Evolutionary conservation across 2,888 invertebrate genomes (phyloP).

Genomic region (Epistrophe eligans): DNA sequence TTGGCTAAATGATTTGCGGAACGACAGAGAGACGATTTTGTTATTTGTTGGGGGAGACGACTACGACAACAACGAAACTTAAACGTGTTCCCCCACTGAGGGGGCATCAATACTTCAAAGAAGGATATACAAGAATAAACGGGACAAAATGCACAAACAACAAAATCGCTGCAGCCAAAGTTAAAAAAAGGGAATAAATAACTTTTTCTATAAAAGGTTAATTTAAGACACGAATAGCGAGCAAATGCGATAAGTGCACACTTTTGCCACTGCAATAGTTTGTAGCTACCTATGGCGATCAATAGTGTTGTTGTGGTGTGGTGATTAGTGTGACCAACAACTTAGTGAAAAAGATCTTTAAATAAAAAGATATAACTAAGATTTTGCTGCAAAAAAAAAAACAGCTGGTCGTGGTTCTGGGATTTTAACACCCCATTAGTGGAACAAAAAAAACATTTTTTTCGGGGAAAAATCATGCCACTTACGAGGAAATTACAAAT

Average conservation of each 20-base stretch:
- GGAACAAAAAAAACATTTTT: too few relatives aligned
- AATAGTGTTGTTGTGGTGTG: conserved; percentile 1
- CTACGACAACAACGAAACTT: conserved; percentile 22
- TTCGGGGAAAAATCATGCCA: too few relatives aligned
- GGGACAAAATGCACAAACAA: conserved; percentile 14
- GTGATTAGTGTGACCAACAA: conserved; percentile 34
- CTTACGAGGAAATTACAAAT: too few relatives aligned
- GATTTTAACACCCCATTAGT: too few relatives aligned
- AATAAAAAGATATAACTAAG: too few relatives aligned
- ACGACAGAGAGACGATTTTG: conserved; percentile 59
- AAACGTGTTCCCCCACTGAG: conserved; percentile 31
- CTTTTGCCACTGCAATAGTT: conserved; percentile 58
- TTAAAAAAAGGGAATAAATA: conserved; percentile 66
- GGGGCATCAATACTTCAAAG: conserved; percentile 65
- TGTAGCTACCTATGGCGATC: conserved; percentile 24
- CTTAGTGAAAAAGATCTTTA: background rate
- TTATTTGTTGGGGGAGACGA: conserved; percentile 41
- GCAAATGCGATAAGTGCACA: conserved; percentile 76
- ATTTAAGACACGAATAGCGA: conserved; percentile 77
- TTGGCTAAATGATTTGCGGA: conserved; percentile 74
- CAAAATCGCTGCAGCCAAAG: conserved; percentile 21
- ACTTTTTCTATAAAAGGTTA: conserved; percentile 76
- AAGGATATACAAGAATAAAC: conserved; percentile 17
- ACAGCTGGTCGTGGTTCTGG: too few relatives aligned
- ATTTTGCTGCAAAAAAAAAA: too few relatives aligned